Percentiles rank a stretch among this genome's conserved stretches.
Conservation (phyloP, 2,113 vertebrate species). For the mouse (Mus musculus) region GRCm39 chr5:6935501-6936000, state of each 20-base stretch:
- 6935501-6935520: neutral
- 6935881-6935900: neutral
- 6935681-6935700: conserved; percentile 13
- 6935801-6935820: neutral
- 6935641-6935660: neutral
- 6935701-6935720: neutral
- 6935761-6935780: neutral
- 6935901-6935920: neutral
- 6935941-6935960: neutral
- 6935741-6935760: neutral
- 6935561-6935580: neutral
- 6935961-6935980: neutral
- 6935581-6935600: neutral
- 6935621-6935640: neutral
- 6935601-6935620: neutral
- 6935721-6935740: neutral
- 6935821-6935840: neutral
- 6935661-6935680: neutral
- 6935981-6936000: neutral
- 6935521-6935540: conserved; percentile 6
- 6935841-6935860: neutral
- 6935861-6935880: neutral
- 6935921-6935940: neutral
- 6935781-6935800: neutral
- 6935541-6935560: neutral